Evolutionary conservation across 1,140 invertebrate genomes (phyloP), one percentile per base, ranked within the genome.

Genomic region (Microplitis mediator): DNA sequence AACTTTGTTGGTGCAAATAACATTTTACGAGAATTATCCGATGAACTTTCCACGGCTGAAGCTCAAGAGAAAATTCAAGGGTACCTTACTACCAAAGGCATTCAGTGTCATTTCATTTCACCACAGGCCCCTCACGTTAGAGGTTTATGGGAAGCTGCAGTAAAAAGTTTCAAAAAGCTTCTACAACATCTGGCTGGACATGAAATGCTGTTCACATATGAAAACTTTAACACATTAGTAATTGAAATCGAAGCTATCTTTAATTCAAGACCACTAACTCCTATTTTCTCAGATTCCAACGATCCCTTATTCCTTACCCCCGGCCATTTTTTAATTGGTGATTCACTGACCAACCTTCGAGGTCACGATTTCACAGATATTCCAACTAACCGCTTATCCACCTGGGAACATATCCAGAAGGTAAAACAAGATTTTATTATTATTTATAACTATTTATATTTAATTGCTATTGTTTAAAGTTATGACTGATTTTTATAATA

Each of bases 91-190:
- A 31, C 23, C 35, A 32, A 67, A 23, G 9, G 39, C n/a, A 78
- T 81, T 23, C 31, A 73, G 6, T 84, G 81, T 80, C 73, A 79
- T 56, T 84, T 82, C 60, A 81, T 75, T 69, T 81, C 80, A 0
- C 80, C 83, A 6, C 50, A 63, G 11, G 74, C 80, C n/a, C 81
- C 81, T 6, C 77, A 84, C 58, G 79, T 82, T 63, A 79, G 84
- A 54, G 81, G 81, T 13, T 39, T 76, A 4, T 84, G 83, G 78
- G 83, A 85, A 69, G 68, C 78, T 8, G 67, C 62, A 0, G 62
- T 65, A 0, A 65, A 65, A 50, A 16, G 4, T 1, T 65, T 65
- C 31, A 51, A 65, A 23, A 45, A 16, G 16, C 62, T 50, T 51
- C 16, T 65, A 3, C 23, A 23, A 14, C 62, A 50, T 1, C 39